Evolutionary conservation across 2,113 vertebrate genomes (phyloP), one percentile per base, ranked within the genome.

Genomic region (Tiliqua scincoides): DNA sequence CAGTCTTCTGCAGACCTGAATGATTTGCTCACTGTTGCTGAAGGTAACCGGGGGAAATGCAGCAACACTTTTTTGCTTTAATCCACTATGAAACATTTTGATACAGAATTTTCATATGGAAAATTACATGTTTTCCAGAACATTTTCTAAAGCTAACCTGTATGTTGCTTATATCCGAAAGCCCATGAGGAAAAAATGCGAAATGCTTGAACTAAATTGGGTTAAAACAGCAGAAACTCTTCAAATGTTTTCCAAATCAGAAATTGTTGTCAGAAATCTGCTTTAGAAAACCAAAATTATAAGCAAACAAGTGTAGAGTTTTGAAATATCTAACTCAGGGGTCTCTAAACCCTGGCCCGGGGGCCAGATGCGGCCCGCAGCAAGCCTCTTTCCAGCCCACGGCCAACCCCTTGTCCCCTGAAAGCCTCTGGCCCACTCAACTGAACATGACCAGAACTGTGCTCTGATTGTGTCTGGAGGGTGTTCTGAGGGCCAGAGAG

Each of bases 1-100:
- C 97, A 97, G 91, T 93, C 95, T 30, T 93, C 95, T 85, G 74
- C 90, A 0, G 98, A 99, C 52, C 83, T 98, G 61, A 97, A 97
- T 92, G 98, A 97, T 96, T 96, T 99, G 40, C 97, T 99, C 37
- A 99, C 99, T 0, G 98, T 99, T 1, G 98, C 98, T 5, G 98
- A 99, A 88, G 99, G 99, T 99, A 94, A 97, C 96, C 83, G 0
- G 0, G 40, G 3, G 71, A 37, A 73, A 54, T 54, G 21, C 27
- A 5, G 35, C 21, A 37, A 80, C 9, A 52, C 0, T 0, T 2
- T 2, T 35, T 21, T 11, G 0, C 0, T 2, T 30, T 86, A 72
- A 83, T 40, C 57, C 35, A 37, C 81, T n/a, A 35, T 40, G 74
- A 43, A 35, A 9, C n/a, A 1, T 35, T 62, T 43, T 10, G 35